Evolutionary conservation across 2,113 vertebrate genomes (phyloP).

Genomic region (Paracyprichromis sp.): DNA sequence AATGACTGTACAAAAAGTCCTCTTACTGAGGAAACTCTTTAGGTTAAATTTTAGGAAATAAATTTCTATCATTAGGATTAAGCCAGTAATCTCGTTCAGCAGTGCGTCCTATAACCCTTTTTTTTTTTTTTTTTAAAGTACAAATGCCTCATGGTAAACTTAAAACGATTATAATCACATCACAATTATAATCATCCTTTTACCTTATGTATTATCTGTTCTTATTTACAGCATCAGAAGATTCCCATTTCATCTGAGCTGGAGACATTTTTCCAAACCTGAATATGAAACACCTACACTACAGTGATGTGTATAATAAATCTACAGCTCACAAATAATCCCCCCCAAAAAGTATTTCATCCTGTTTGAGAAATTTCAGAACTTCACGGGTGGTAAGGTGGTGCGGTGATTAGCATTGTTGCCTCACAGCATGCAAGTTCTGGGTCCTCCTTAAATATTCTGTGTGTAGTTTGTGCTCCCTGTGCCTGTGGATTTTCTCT

Average conservation of each 20-base stretch:
- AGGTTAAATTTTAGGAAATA: background rate
- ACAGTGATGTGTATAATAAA: background rate
- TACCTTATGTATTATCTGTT: background rate
- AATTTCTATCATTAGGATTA: background rate
- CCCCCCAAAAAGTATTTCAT: background rate
- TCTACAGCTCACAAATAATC: background rate
- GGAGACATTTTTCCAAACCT: background rate
- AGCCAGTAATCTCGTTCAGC: background rate
- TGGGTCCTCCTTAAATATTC: background rate
- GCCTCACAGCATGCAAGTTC: background rate
- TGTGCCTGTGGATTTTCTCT: background rate
- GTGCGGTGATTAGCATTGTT: background rate
- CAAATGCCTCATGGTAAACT: background rate
- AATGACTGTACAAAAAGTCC: background rate
- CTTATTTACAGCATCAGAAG: background rate
- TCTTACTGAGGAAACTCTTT: background rate
- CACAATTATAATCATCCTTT: background rate
- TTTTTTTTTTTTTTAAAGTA: background rate
- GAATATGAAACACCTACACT: background rate
- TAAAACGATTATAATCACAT: background rate
- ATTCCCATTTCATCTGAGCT: background rate
- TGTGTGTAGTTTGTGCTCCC: background rate
- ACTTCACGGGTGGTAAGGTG: background rate
- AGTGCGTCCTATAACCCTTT: accelerated
- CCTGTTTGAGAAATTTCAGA: background rate